These are phyloP conservation scores for Germaria angustata DNA, from an alignment of 2,888 invertebrate genomes.

Conservation along the genomic window DNA sequence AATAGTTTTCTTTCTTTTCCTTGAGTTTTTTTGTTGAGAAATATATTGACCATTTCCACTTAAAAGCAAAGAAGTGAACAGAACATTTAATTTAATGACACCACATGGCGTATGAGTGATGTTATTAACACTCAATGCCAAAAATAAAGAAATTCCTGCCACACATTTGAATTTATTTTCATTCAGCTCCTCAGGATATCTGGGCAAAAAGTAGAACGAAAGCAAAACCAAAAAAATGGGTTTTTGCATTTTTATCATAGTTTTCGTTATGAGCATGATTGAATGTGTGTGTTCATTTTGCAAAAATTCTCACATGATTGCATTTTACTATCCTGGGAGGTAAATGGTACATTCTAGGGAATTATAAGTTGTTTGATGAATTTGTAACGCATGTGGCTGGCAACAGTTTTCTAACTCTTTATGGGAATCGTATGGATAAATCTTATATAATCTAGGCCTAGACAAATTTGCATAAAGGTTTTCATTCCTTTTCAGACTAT, in stretches of 20 bases:
- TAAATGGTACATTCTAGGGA: slow-evolving; percentile 13
- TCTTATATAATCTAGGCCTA: too few species aligned
- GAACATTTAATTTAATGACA: slow-evolving; percentile 42
- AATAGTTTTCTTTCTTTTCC: background rate
- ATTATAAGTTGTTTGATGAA: background rate
- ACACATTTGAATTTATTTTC: slow-evolving; percentile 32
- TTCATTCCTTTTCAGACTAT: too few species aligned
- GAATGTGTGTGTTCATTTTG: slow-evolving; percentile 27
- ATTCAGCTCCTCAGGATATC: slow-evolving; percentile 42
- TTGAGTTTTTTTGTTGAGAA: background rate
- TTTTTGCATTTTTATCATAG: slow-evolving; percentile 29
- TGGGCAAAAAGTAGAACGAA: background rate
- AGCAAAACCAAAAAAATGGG: background rate
- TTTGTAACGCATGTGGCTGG: background rate
- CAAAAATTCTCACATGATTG: slow-evolving; percentile 47
- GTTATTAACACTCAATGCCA: slow-evolving; percentile 58
- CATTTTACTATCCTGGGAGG: slow-evolving; percentile 36
- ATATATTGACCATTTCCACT: slow-evolving; percentile 17
- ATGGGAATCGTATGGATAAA: too few species aligned
- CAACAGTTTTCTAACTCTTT: background rate
- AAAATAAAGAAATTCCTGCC: slow-evolving; percentile 43
- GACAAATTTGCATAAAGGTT: too few species aligned
- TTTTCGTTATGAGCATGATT: slow-evolving; percentile 22
- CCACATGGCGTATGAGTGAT: slow-evolving; percentile 63
- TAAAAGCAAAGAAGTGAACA: background rate